A percentile compares a stretch with the other conserved stretches of the same genome.
These are phyloP conservation scores for Eurosta solidaginis DNA, from an alignment of 1,140 invertebrate genomes.

Conservation along the genomic window DNA sequence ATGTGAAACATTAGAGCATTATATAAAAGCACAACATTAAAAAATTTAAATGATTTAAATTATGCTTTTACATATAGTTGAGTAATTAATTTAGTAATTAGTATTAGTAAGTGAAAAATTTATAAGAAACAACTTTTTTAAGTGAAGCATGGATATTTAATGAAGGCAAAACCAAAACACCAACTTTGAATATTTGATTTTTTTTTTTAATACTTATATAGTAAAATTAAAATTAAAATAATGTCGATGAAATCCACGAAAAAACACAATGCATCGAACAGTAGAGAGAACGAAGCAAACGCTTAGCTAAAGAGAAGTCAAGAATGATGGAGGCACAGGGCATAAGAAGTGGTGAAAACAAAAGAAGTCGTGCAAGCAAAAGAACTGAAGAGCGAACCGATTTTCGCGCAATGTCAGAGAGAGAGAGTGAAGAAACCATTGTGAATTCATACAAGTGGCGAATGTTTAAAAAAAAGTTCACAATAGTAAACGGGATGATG, in stretches of 20 bases:
- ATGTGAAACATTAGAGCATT: neutral
- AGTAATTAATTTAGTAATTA: conserved; percentile 18
- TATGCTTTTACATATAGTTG: conserved; percentile 10
- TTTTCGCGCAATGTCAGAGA: too few species aligned
- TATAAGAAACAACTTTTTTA: neutral
- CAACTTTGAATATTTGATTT: conserved; percentile 38
- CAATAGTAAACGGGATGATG: too few species aligned
- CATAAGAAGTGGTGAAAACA: too few species aligned
- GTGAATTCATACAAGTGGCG: too few species aligned
- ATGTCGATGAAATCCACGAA: neutral
- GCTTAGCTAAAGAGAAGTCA: too few species aligned
- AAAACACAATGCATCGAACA: too few species aligned
- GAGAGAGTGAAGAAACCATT: too few species aligned
- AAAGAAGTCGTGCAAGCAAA: too few species aligned
- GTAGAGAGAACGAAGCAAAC: too few species aligned
- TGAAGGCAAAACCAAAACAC: conserved; percentile 41
- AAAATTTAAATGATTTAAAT: neutral
- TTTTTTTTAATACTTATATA: conserved; percentile 55
- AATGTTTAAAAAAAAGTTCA: too few species aligned
- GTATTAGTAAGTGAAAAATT: neutral
- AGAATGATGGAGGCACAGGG: too few species aligned
- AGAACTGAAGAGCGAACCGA: too few species aligned
- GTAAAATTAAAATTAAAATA: conserved; percentile 47
- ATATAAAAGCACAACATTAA: neutral
- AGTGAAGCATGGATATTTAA: neutral